Percentiles rank a stretch among this genome's conserved stretches.
Conservation (phyloP, 2,797 vertebrate species). For the Austrolebias charrua region DNA sequence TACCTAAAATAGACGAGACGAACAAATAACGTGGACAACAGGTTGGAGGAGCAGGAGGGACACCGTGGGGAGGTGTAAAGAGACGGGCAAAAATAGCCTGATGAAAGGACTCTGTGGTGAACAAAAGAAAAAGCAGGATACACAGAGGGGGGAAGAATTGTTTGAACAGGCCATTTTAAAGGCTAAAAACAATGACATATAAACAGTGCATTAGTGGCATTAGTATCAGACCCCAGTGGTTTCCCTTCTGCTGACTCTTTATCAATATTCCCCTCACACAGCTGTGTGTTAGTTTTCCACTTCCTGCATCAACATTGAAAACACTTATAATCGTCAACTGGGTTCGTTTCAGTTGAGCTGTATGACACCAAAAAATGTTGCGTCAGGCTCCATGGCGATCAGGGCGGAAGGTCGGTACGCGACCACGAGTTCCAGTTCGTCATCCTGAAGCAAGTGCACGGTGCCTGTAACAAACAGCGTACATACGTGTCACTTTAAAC, state of each 20-base stretch:
- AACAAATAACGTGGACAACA: slow-evolving; percentile 64
- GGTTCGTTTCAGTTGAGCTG: slow-evolving; percentile 59
- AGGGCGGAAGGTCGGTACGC: slow-evolving; percentile 53
- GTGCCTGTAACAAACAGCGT: slow-evolving; percentile 44
- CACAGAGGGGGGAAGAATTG: background rate
- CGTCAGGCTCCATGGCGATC: slow-evolving; percentile 60
- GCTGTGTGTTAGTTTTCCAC: slow-evolving; percentile 30
- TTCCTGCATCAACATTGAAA: slow-evolving; percentile 62
- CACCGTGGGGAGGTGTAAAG: slow-evolving; percentile 50
- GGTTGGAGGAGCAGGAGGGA: slow-evolving; percentile 52
- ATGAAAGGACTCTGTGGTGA: slow-evolving; percentile 54
- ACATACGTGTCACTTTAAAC: background rate
- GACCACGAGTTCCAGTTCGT: slow-evolving; percentile 59
- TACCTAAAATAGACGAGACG: slow-evolving; percentile 65
- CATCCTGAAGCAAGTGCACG: slow-evolving; percentile 53
- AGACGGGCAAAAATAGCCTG: slow-evolving; percentile 60
- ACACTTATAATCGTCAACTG: slow-evolving; percentile 18
- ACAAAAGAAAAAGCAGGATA: slow-evolving; percentile 27
- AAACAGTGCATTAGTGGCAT: background rate
- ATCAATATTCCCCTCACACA: slow-evolving; percentile 52
- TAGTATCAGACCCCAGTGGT: slow-evolving; percentile 3
- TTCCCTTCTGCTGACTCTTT: slow-evolving; percentile 51
- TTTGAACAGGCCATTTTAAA: slow-evolving; percentile 5
- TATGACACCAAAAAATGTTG: slow-evolving; percentile 70
- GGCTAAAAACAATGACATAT: background rate